Percentiles rank a stretch among this genome's conserved stretches.
These are phyloP conservation scores for Pampusana beccarii DNA, from an alignment of 2,113 vertebrate genomes.

Conservation along the genomic window DNA sequence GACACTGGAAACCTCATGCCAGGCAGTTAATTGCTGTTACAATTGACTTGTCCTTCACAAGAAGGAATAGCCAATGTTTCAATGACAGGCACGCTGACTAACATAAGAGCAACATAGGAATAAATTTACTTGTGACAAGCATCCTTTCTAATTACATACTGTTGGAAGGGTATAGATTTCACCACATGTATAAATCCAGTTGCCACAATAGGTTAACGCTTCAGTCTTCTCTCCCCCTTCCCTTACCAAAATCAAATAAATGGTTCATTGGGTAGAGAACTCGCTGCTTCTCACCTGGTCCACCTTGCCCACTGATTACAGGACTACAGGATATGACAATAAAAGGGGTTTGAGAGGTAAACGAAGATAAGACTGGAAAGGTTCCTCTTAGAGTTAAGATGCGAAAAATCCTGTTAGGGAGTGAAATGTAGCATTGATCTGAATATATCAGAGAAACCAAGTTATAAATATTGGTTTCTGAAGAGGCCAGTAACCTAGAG, in stretches of 20 bases:
- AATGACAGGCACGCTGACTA: not conserved
- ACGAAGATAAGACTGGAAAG: not conserved
- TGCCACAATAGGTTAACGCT: not conserved
- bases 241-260: not conserved
- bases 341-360: not conserved
- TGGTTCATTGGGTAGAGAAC: not conserved
- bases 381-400: fast-evolving
- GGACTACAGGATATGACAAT: not conserved
- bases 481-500: not conserved
- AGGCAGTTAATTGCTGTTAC: conserved; percentile 3
- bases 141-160: not conserved
- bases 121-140: not conserved
- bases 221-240: not conserved
- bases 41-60: not conserved
- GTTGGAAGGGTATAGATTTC: not conserved
- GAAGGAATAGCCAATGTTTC: not conserved
- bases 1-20: not conserved
- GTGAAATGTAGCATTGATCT: not conserved
- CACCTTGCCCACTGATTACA: not conserved
- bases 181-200: not conserved
- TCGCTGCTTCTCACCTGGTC: not conserved
- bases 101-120: not conserved
- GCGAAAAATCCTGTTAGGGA: not conserved
- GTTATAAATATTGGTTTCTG: not conserved
- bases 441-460: not conserved